A percentile compares a stretch with the other conserved stretches of the same genome.
These are phyloP conservation scores for Solea solea DNA, from an alignment of 2,113 vertebrate species.

Conservation along the genomic window DNA sequence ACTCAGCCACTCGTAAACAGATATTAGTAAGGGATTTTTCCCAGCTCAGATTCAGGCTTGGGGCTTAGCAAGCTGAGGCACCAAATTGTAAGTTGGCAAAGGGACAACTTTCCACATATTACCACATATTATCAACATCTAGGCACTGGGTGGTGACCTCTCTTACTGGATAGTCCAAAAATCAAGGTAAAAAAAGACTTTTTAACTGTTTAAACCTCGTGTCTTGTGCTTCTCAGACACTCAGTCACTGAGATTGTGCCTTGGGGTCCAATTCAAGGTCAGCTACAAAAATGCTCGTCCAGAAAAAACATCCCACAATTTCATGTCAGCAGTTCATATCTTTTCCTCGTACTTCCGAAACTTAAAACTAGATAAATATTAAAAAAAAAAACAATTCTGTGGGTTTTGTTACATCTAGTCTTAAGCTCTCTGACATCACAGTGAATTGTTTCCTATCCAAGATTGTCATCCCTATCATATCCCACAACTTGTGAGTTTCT, in stretches of 20 bases:
- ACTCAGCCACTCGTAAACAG: conserved; percentile 70
- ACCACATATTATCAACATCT: conserved; percentile 37
- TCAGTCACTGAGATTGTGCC: conserved; percentile 12
- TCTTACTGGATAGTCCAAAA: conserved; percentile 39
- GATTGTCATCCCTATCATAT: conserved; percentile 45
- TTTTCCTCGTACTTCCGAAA: conserved; percentile 41
- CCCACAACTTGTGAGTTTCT: conserved; percentile 62
- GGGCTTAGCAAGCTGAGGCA: conserved; percentile 42
- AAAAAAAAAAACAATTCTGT: conserved; percentile 12
- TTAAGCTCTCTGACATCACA: conserved; percentile 45
- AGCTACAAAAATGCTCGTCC: conserved; percentile 44
- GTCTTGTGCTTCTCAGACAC: conserved; percentile 27
- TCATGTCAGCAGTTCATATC: conserved; percentile 62
- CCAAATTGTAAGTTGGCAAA: conserved; percentile 44
- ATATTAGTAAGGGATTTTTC: conserved; percentile 66
- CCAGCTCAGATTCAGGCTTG: conserved; percentile 32
- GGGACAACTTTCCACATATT: conserved; percentile 53
- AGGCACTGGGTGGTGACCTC: conserved; percentile 37
- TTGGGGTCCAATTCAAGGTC: conserved; percentile 45
- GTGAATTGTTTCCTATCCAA: conserved; percentile 58
- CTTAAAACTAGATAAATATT: conserved; percentile 35
- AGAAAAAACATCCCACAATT: conserved; percentile 49
- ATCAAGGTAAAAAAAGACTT: conserved; percentile 45
- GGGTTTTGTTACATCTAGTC: conserved; percentile 37
- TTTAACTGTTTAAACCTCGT: conserved; percentile 20